These are phyloP conservation scores for Oscheius sp. DNA, from an alignment of 1,140 invertebrate species.

Conservation along the genomic window DNA sequence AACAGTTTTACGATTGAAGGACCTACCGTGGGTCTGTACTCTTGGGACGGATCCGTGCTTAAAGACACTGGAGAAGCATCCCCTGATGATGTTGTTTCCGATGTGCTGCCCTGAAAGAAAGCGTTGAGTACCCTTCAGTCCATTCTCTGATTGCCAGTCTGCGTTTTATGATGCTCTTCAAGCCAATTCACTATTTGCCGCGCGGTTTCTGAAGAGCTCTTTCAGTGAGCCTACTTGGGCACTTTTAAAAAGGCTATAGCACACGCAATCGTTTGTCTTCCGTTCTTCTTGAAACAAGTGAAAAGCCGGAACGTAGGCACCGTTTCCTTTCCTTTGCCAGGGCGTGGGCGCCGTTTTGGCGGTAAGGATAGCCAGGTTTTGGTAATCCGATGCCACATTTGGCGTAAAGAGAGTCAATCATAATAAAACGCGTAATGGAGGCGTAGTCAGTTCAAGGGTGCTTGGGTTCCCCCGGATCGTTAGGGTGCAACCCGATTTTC, in stretches of 20 bases:
- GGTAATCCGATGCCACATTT: constrained; percentile 8
- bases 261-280: background rate
- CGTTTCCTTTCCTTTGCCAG: background rate
- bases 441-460: constrained; percentile 4
- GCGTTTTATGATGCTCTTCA: background rate
- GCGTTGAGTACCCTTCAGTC: background rate
- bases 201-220: background rate
- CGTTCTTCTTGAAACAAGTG: background rate
- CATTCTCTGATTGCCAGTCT: background rate
- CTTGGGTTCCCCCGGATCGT: background rate
- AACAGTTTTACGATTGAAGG: too few relatives aligned
- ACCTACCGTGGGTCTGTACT: constrained; percentile 15
- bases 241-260: background rate
- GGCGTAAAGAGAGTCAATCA: constrained; percentile 11
- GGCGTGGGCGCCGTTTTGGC: too few relatives aligned
- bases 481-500: too few relatives aligned
- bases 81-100: constrained; percentile 25
- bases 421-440: constrained; percentile 12
- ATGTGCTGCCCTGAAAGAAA: constrained; percentile 30
- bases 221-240: background rate
- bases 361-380: too few relatives aligned
- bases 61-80: constrained; percentile 28
- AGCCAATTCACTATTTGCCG: constrained; percentile 4
- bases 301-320: background rate
- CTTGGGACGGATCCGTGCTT: constrained; percentile 24